Percentiles rank a stretch among this genome's conserved stretches.
These are phyloP conservation scores for Porphyrio hochstetteri DNA, from an alignment of 2,113 vertebrate species.

Conservation along the genomic window DNA sequence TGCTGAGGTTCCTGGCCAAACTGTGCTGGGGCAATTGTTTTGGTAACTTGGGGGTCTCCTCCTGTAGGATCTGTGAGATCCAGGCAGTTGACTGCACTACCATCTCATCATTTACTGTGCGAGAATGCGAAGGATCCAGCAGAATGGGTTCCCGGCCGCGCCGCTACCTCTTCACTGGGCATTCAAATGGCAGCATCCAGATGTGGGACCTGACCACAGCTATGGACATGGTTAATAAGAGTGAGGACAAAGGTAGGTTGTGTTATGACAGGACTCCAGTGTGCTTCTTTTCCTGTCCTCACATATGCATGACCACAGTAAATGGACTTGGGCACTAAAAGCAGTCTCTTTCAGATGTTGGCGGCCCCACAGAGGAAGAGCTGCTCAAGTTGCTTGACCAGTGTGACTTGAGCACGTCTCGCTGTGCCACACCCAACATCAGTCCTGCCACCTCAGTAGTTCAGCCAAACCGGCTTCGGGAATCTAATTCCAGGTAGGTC, in stretches of 20 bases:
- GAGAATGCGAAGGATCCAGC: slow-evolving; percentile 96
- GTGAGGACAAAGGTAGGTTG: slow-evolving; percentile 84
- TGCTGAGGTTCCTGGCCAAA: neutral
- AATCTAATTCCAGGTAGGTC: slow-evolving; percentile 90
- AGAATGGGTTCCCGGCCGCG: slow-evolving; percentile 95
- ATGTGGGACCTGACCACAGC: slow-evolving; percentile 99
- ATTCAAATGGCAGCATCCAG: slow-evolving; percentile 96
- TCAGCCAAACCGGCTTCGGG: slow-evolving; percentile 89
- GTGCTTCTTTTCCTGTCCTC: neutral
- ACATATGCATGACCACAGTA: neutral
- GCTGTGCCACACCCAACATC: slow-evolving; percentile 95
- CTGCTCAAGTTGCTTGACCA: slow-evolving; percentile 94
- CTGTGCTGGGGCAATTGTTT: neutral
- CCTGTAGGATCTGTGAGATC: slow-evolving; percentile 92
- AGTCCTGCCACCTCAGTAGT: slow-evolving; percentile 94
- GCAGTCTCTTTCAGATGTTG: slow-evolving; percentile 79
- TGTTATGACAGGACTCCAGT: neutral
- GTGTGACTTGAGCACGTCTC: slow-evolving; percentile 94
- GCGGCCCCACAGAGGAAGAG: slow-evolving; percentile 94
- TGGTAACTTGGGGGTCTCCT: neutral
- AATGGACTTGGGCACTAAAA: neutral
- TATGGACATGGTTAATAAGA: slow-evolving; percentile 94
- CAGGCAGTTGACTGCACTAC: slow-evolving; percentile 95
- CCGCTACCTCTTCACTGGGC: slow-evolving; percentile 95
- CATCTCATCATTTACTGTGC: slow-evolving; percentile 92